Evolutionary conservation across 2,888 invertebrate species (phyloP).

Genomic region (Mythimna albipuncta): DNA sequence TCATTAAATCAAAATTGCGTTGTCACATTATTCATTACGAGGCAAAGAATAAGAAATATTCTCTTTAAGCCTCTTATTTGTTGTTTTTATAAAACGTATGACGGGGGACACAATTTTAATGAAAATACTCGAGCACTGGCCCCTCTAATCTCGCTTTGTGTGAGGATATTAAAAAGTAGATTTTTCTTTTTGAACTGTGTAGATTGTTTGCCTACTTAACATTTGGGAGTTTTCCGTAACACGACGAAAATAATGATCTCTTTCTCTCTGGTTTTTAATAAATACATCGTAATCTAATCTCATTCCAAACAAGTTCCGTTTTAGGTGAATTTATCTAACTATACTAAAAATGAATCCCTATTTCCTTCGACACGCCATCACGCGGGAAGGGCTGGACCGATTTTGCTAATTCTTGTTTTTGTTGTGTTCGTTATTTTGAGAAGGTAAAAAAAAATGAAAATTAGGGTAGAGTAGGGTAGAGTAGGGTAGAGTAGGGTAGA

Average conservation of each 20-base stretch:
- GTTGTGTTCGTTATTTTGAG: too few relatives aligned
- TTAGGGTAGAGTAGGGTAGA: too few relatives aligned
- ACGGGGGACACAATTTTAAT: slow-evolving; percentile 72
- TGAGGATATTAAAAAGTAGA: slow-evolving; percentile 59
- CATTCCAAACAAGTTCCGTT: not conserved
- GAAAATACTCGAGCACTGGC: slow-evolving; percentile 67
- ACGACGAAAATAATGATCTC: slow-evolving; percentile 11
- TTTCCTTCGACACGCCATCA: too few relatives aligned
- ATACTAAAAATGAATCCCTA: too few relatives aligned
- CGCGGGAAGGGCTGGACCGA: too few relatives aligned
- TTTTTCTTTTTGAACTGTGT: slow-evolving; percentile 40
- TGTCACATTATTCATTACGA: slow-evolving; percentile 68
- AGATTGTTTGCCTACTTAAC: slow-evolving; percentile 42
- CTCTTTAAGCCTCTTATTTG: slow-evolving; percentile 79
- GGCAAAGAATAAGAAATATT: slow-evolving; percentile 74
- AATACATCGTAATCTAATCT: not conserved
- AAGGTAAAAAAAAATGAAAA: too few relatives aligned
- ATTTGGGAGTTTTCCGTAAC: slow-evolving; percentile 7
- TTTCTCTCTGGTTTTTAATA: not conserved
- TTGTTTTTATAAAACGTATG: slow-evolving; percentile 77
- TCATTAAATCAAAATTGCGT: slow-evolving; percentile 52
- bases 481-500: too few relatives aligned
- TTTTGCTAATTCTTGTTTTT: too few relatives aligned
- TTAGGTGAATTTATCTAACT: too few relatives aligned
- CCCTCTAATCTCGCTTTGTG: slow-evolving; percentile 71